phyloP scores from a whole-genome alignment of 2,888 invertebrate species.

The Coelinius sp. region DNA sequence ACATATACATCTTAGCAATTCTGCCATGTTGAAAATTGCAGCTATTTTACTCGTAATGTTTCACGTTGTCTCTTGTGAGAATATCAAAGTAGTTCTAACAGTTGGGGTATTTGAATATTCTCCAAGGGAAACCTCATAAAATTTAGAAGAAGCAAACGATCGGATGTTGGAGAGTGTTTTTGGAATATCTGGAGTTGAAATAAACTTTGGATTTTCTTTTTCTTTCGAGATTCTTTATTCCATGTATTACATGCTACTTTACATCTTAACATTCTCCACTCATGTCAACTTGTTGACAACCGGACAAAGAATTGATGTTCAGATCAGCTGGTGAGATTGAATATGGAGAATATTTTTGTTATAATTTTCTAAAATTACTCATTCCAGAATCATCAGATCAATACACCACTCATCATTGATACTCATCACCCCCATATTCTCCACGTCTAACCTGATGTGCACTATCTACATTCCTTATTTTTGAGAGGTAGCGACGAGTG shows the following conservation, averaged over 20 bases:
- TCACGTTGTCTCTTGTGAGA: neutral
- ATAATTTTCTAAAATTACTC: neutral
- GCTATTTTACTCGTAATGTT: conserved; percentile 28
- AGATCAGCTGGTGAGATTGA: neutral
- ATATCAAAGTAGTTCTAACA: conserved; percentile 5
- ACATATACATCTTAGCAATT: conserved; percentile 3
- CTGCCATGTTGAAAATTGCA: conserved; percentile 10
- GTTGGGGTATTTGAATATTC: conserved; percentile 11
- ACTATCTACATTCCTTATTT: conserved; percentile 58
- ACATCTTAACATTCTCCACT: no score
- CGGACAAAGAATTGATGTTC: no score
- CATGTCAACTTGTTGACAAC: no score
- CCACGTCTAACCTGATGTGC: conserved; percentile 59
- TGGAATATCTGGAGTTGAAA: neutral
- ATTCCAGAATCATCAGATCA: neutral
- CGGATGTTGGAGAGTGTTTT: neutral
- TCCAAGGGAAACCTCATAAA: neutral
- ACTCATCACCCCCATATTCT: conserved; percentile 45
- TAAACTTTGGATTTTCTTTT: neutral
- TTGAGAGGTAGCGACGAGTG: conserved; percentile 58
- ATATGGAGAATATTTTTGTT: neutral
- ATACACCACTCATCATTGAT: neutral
- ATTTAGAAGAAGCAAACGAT: neutral
- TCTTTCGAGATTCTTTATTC: neutral
- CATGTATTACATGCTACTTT: neutral